Base-by-base conservation (phyloP, 1,140 invertebrate species). In the Lucilia sericata region DNA sequence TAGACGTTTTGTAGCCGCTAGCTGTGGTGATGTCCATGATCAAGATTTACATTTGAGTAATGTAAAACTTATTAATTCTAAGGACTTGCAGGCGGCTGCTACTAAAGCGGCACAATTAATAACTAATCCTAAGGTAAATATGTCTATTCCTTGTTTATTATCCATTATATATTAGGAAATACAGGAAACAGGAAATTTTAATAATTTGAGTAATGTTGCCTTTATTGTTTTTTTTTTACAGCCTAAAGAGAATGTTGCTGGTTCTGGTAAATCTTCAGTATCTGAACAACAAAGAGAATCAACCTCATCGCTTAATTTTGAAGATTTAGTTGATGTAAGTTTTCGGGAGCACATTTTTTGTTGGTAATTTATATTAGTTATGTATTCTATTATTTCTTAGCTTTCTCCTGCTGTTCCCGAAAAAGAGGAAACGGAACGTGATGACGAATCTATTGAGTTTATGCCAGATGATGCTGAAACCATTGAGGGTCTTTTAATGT, bases 401-500 rank as follows among this genome's bases (percentile, higher is more conserved):
- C 65, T 70, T 5, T 70, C 65, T 21, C 65, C 19, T 19, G n/a
- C 65, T 21, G 76, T 49, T 49, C 5, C 76, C 3, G 70, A 74
- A 21, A 82, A 60, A 21, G 76, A 81, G 14, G 84, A 84, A 70
- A 19, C 3, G 8, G 83, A 84, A 60, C 34, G 49, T 60, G 84
- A 82, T 36, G 17, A 30, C 14, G 80, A 82, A 49, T 47, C 42
- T n/a, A 49, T 84, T n/a, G 84, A 84, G 36, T 80, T 82, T 21
- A 75, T 84, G 80, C 47, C 74, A 13, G 78, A 84, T 21, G 82
- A 84, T 76, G 55, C 81, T 42, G 86, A 87, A 0, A 80, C 70
- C 10, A 90, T 87, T 70, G 87, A 91, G 82, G 90, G 90, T 3
- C 75, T 91, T 21, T 86, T 91, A 9, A 89, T 91, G 87, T 88